Conservation (phyloP, 2,113 vertebrate genomes). For the Odocoileus hemionus region DNA sequence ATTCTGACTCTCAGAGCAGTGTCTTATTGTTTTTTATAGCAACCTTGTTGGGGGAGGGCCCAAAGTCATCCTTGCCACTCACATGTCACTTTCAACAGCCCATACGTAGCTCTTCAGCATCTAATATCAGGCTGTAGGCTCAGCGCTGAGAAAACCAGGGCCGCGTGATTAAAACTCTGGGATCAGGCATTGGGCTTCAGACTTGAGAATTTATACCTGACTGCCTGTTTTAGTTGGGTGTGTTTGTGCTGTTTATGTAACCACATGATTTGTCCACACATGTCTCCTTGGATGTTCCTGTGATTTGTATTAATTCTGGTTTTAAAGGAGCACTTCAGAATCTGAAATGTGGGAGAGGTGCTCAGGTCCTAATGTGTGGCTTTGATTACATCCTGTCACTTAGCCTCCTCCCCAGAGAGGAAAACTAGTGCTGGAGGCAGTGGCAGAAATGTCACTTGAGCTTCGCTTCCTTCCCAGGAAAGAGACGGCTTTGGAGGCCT, state of each 20-base stretch:
- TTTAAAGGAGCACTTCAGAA: conserved; percentile 30
- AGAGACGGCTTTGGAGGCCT: conserved; percentile 92
- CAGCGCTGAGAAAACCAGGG: neutral
- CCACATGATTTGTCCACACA: neutral
- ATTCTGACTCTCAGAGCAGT: neutral
- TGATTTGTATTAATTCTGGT: neutral
- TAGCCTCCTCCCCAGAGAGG: conserved; percentile 3
- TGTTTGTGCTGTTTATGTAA: neutral
- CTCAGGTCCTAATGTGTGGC: neutral
- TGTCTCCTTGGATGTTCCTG: neutral
- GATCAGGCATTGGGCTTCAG: neutral
- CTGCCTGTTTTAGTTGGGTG: neutral
- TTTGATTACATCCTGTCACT: conserved; percentile 13
- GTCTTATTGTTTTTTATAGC: neutral
- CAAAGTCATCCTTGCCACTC: neutral
- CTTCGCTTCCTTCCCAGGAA: conserved; percentile 83
- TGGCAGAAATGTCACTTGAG: neutral
- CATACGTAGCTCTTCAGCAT: rapidly evolving
- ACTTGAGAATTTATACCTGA: neutral
- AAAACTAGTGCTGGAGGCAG: neutral
- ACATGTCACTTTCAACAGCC: neutral
- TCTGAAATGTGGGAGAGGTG: neutral
- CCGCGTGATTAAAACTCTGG: neutral
- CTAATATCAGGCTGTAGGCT: neutral
- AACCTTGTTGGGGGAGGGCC: neutral